Base-by-base conservation (phyloP, 2,797 vertebrate genomes). In the Fundulus diaphanus region DNA sequence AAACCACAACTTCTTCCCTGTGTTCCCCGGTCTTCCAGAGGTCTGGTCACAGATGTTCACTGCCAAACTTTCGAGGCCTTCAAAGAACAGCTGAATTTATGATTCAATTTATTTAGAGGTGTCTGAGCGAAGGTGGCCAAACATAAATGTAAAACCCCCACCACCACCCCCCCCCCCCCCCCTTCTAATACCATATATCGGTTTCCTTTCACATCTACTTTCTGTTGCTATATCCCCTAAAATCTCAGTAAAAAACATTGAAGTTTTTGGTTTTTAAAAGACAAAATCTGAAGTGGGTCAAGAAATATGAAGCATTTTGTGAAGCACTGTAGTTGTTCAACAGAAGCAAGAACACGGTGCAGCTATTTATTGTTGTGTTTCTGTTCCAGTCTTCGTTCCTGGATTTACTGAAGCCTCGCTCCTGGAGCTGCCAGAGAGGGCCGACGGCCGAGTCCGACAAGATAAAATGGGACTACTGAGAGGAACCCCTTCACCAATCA, bases 351-450 rank as follows among this genome's bases (percentile, higher is more conserved):
- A 27, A 63, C 12, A 61, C 37, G 31, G 44, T 74, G 11, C 7
- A 24, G 1, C 24, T 72, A 75, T 9, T 70, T 56, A 33, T 65
- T 4, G 15, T 82, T 40, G 3, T 77, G 6, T 84, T 67, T 85
- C 77, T 66, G 65, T 94, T 89, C 16, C 88, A 99, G 98, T 94
- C 96, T 29, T 95, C 94, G 0, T 95, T 98, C 82, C 73, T 98
- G 76, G 97, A 99, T 74, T 93, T 97, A 69, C 78, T 99, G 89
- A 96, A 93, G 82, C 98, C 98, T 59, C 97, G 96, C n/a, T 97
- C 98, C 0, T 99, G 98, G 98, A 96, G 94, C 0, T 99, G 98
- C 85, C 92, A 94, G 72, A 82, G 75, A 77, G 73, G 57, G 42
- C 37, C 73, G 44, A 68, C 59, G 61, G 31, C 29, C 2, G 40